phyloP scores from a whole-genome alignment of 2,797 vertebrate genomes.

The Diplodus puntazzo region DNA sequence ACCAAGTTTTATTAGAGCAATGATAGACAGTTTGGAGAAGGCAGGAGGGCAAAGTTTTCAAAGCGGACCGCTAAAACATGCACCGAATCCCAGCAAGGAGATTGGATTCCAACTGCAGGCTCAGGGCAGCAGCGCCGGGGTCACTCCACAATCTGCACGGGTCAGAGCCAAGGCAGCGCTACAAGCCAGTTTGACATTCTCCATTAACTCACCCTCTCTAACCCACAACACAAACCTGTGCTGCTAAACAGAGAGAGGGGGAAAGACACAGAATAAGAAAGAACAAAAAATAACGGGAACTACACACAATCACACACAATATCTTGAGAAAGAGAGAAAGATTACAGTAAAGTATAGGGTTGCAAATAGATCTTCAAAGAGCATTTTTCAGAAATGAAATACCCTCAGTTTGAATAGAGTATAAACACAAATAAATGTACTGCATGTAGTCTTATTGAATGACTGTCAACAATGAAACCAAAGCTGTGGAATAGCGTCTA shows the following conservation, averaged over 20 bases:
- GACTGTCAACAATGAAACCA: constrained; percentile 27
- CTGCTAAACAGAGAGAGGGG: constrained; percentile 31
- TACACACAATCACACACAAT: background rate
- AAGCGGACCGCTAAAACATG: constrained; percentile 79
- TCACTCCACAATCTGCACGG: constrained; percentile 83
- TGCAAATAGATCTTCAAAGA: background rate
- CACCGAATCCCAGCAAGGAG: constrained; percentile 76
- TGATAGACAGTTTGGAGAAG: constrained; percentile 68
- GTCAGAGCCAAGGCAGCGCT: constrained; percentile 77
- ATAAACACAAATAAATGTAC: constrained; percentile 15
- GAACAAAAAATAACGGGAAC: background rate
- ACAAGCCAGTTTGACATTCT: constrained; percentile 78
- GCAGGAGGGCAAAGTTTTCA: constrained; percentile 72
- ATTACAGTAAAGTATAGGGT: constrained; percentile 1
- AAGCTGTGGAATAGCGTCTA: constrained; percentile 9
- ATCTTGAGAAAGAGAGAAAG: background rate
- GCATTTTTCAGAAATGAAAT: background rate
- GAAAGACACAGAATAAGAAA: background rate
- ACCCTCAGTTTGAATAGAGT: constrained; percentile 2
- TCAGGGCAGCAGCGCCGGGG: constrained; percentile 67
- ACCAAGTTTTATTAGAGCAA: constrained; percentile 71
- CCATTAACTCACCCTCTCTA: constrained; percentile 78
- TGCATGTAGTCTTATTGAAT: background rate
- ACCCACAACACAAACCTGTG: constrained; percentile 66
- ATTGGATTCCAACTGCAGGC: constrained; percentile 82